Evolutionary conservation across 2,113 vertebrate species (phyloP), one percentile per base, ranked within the genome.

Genomic region (Daubentonia madagascariensis): DNA sequence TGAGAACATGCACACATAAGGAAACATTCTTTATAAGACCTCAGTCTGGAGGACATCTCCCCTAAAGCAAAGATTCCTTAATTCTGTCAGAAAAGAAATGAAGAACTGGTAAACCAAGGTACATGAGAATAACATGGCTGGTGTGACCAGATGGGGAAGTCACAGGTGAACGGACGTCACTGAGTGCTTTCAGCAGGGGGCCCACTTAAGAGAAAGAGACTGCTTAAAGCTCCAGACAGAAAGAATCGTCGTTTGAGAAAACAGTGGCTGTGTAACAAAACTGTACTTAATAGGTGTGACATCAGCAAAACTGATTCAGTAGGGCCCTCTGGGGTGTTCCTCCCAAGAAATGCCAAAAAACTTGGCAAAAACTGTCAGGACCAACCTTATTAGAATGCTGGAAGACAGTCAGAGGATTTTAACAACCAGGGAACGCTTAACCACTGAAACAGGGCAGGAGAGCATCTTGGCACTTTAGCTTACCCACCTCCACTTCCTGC

Each of bases 401-500:
- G 61, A 50, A 84, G 30, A 6, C 13, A 43, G 18, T 23, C 13
- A 52, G 50, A 22, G 20, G 22, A 3, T 73, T 23, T 37, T 28
- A 45, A 43, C 35, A 68, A n/a, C 23, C 72, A 73, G 28, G 25
- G 40, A 73, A 73, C 7, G 1, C 25, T 28, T 32, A 22, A 8
- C 6, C 22, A 16, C 6, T 17, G 22, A 85, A 52, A 50, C 35
- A 16, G 1, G 22, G 6, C 37, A 37, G 81, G 16, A 65, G 2
- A 93, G 6, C 2, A 5, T 4, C 14, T 35, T 50, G 37, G 50
- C 7, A 13, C 50, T 78, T 78, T 8, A 48, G 32, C 3, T 23
- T 6, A n/a, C 2, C 23, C 2, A 4, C 0, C 12, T 0, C 45
- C 0, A 28, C 1, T 9, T 10, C 25, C 0, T 28, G 1, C 48